These are phyloP conservation scores for Electrona antarctica DNA, from an alignment of 2,113 vertebrate genomes.

Conservation along the genomic window DNA sequence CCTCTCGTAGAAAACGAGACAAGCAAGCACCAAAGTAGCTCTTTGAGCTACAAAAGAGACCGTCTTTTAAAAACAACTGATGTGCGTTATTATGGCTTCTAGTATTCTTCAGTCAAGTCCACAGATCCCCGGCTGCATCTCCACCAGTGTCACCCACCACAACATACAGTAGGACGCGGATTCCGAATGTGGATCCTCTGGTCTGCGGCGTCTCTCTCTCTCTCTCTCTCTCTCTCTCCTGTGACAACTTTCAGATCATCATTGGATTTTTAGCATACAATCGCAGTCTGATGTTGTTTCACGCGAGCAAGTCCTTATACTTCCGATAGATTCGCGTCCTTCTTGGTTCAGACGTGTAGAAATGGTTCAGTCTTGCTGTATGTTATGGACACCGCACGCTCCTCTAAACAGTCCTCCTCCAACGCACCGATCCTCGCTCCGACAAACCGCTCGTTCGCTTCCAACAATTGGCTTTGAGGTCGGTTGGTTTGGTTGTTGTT, in stretches of 20 bases:
- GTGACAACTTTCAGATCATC: slow-evolving; percentile 57
- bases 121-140: slow-evolving; percentile 36
- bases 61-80: slow-evolving; percentile 15
- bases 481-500: slow-evolving; percentile 11
- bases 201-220: slow-evolving; percentile 51
- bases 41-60: not conserved
- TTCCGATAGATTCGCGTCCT: slow-evolving; percentile 42
- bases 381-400: slow-evolving; percentile 15
- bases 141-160: slow-evolving; percentile 26
- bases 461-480: slow-evolving; percentile 22
- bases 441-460: slow-evolving; percentile 34
- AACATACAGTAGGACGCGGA: slow-evolving; percentile 25
- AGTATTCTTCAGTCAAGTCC: slow-evolving; percentile 30
- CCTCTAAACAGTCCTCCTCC: slow-evolving; percentile 46
- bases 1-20: slow-evolving; percentile 30
- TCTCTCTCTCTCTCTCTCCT: slow-evolving; percentile 5
- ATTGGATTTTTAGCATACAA: slow-evolving; percentile 35
- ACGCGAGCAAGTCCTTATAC: slow-evolving; percentile 41
- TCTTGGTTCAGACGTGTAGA: slow-evolving; percentile 4
- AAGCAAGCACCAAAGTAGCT: slow-evolving; percentile 4
- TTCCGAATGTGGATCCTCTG: slow-evolving; percentile 60
- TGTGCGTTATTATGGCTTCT: not conserved
- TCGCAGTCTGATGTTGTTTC: slow-evolving; percentile 36
- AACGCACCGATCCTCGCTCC: slow-evolving; percentile 51
- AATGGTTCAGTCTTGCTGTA: slow-evolving; percentile 20